Evolutionary conservation across 2,888 invertebrate genomes (phyloP).

Genomic region (Capitulum mitella): DNA sequence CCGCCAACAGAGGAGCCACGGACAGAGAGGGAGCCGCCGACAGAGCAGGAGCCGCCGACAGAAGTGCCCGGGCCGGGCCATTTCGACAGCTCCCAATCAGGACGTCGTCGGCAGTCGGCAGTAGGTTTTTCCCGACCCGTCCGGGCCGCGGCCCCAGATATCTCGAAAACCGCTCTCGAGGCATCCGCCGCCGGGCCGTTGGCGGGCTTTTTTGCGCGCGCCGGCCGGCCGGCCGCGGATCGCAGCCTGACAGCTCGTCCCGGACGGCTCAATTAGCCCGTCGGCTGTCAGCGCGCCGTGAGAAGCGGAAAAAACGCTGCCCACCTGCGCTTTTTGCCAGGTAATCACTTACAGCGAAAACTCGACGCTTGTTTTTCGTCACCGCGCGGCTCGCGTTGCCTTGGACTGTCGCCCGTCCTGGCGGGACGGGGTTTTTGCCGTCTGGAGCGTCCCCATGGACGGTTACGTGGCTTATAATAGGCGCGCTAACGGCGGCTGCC

Average conservation of each 20-base stretch:
- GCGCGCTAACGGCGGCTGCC: no score
- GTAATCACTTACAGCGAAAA: neutral
- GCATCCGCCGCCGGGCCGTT: neutral
- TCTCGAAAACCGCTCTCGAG: neutral
- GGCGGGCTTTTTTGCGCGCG: neutral
- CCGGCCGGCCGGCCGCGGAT: neutral
- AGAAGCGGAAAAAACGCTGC: neutral
- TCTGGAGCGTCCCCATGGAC: neutral
- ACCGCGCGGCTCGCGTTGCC: neutral
- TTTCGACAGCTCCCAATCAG: no score
- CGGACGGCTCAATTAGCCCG: neutral
- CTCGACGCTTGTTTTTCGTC: neutral
- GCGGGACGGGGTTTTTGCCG: neutral
- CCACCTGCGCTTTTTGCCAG: constrained; percentile 1
- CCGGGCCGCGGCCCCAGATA: neutral
- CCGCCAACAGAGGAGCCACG: no score
- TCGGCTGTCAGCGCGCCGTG: neutral
- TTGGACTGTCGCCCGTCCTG: neutral
- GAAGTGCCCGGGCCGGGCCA: no score
- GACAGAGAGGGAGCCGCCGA: no score
- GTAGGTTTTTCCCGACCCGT: no score
- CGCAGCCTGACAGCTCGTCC: neutral
- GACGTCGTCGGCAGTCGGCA: no score
- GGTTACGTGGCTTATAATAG: no score
- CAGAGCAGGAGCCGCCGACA: no score